Conservation (phyloP, 1,140 invertebrate genomes). For the Portunus trituberculatus region DNA sequence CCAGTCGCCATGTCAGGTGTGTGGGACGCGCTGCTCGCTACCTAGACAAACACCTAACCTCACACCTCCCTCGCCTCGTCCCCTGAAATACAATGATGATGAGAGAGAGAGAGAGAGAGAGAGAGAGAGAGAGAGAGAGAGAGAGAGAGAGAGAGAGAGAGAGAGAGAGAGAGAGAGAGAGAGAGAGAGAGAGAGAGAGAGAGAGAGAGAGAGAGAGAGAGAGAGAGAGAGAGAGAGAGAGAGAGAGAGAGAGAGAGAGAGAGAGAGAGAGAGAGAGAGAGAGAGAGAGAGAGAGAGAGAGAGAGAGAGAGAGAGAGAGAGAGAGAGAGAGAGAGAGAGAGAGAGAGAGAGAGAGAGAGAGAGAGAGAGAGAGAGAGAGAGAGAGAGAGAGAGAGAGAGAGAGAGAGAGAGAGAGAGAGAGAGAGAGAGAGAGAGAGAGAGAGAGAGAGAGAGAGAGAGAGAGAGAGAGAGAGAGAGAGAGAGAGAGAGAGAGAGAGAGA, state of each 20-base stretch:
- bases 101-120: neutral
- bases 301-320: neutral
- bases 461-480: no score
- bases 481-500: no score
- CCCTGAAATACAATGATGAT: neutral
- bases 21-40: neutral
- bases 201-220: conserved; percentile 24
- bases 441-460: no score
- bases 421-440: neutral
- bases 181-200: neutral
- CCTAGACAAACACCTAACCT: neutral
- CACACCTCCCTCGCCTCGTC: neutral
- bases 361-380: neutral
- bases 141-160: neutral
- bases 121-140: neutral
- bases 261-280: neutral
- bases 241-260: neutral
- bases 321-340: neutral
- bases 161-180: neutral
- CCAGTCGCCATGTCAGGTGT: neutral
- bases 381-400: neutral
- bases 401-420: neutral
- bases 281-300: conserved; percentile 24
- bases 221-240: neutral
- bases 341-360: neutral